Evolutionary conservation across 1,140 invertebrate species (phyloP), one percentile per base, ranked within the genome.

Genomic region (Diabrotica virgifera): DNA sequence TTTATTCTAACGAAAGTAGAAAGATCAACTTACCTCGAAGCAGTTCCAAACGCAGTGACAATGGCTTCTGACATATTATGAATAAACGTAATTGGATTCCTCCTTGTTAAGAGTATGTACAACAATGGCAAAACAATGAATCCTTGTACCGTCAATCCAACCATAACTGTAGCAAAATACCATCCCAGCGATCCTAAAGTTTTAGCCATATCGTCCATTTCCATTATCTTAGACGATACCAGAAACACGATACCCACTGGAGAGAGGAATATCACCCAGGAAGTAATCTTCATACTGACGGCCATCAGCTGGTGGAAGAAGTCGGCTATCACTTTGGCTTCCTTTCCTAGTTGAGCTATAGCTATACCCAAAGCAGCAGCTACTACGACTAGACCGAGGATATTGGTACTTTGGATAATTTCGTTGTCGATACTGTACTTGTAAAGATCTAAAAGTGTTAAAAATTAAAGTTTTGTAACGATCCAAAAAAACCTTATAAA

Each of bases 231-330:
- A 5, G 88, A 85, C 11, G 89, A 84, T 37, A 95, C 89, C 64
- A 95, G 80, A 75, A 93, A 95, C 3, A 91, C 80, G 8, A 95
- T 91, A 68, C 92, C 92, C 11, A 94, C 73, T 0, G 93, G 93
- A 6, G 92, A 94, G 62, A 94, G 80, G 85, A 86, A 88, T 66
- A 90, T 89, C 8, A 90, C 86, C 85, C 87, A 88, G 35, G 85
- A 85, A 6, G 89, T 91, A 36, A 91, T 89, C 40, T 84, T 82
- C 89, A 91, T 91, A 81, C 89, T 87, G 6, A 87, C 84, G 36
- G 86, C 82, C 24, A 86, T 85, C 8, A 90, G 72, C 57, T 83
- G 81, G 36, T 83, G 83, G 72, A 90, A 90, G 63, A 90, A 85
- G 36, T 80, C 79, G 0, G 89, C 79, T 40, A 91, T 75, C 0